A percentile compares a stretch with the other conserved stretches of the same genome.
Evolutionary conservation across 2,113 vertebrate species (phyloP).

Genomic region (Lepisosteus osseus): DNA sequence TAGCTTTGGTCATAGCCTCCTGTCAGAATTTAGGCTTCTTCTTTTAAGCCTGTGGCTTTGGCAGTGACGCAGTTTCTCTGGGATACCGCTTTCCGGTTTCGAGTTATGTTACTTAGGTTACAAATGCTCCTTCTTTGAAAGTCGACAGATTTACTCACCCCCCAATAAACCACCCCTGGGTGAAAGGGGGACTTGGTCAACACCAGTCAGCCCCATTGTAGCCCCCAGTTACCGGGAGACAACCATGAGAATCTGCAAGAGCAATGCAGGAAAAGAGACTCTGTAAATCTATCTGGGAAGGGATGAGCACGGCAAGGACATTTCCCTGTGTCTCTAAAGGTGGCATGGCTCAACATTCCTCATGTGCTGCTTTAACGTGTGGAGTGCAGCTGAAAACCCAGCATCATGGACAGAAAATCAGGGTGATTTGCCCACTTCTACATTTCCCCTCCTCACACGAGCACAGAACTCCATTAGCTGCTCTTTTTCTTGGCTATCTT

Average conservation of each 20-base stretch:
- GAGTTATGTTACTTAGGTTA: constrained; percentile 22
- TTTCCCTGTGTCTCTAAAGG: constrained; percentile 14
- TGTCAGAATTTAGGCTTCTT: too few relatives aligned
- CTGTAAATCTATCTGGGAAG: not conserved
- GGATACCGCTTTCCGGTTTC: constrained; percentile 14
- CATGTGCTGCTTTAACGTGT: too few relatives aligned
- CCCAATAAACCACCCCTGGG: constrained; percentile 36
- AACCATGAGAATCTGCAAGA: constrained; percentile 30
- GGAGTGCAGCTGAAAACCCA: too few relatives aligned
- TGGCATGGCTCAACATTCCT: too few relatives aligned
- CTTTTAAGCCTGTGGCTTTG: not conserved
- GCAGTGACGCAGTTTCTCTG: not conserved
- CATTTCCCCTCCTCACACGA: too few relatives aligned
- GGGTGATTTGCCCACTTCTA: too few relatives aligned
- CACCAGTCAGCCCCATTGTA: not conserved
- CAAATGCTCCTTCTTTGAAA: not conserved
- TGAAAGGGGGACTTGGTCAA: constrained; percentile 2
- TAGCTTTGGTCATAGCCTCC: too few relatives aligned
- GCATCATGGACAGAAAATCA: too few relatives aligned
- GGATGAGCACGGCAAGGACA: constrained; percentile 20
- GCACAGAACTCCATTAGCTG: too few relatives aligned
- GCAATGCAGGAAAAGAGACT: constrained; percentile 30
- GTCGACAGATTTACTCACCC: constrained; percentile 24
- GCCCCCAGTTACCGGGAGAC: constrained; percentile 42
- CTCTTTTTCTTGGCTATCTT: too few relatives aligned